phyloP scores from a whole-genome alignment of 2,888 invertebrate genomes.

The Tipula confusa region DNA sequence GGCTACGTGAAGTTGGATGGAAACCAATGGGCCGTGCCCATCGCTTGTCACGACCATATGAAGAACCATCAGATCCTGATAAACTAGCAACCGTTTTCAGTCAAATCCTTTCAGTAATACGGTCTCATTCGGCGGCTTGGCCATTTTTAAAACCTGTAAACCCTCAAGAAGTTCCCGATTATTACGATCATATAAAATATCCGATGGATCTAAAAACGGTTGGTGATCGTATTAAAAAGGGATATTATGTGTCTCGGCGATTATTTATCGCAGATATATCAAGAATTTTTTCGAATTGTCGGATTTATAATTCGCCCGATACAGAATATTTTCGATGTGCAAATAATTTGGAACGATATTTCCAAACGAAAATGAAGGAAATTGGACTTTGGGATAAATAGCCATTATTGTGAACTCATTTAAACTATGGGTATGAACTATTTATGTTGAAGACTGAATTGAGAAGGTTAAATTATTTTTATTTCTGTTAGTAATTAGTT shows the following conservation, averaged over 20 bases:
- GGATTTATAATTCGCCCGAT: conserved; percentile 90
- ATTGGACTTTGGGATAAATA: conserved; percentile 81
- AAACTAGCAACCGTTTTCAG: conserved; percentile 60
- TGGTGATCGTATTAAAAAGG: conserved; percentile 48
- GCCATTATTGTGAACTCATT: no score
- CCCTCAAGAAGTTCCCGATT: conserved; percentile 86
- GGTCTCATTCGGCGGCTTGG: conserved; percentile 83
- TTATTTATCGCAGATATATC: conserved; percentile 96
- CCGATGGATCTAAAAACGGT: conserved; percentile 81
- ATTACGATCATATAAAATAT: conserved; percentile 94
- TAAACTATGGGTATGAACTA: background rate
- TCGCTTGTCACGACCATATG: conserved; percentile 55
- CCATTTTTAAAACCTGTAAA: conserved; percentile 94
- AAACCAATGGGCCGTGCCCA: conserved; percentile 60
- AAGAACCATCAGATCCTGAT: conserved; percentile 68
- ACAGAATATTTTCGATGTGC: conserved; percentile 92
- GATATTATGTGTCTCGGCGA: conserved; percentile 81
- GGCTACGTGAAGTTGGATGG: conserved; percentile 82
- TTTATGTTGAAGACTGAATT: background rate
- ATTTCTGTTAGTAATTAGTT: background rate
- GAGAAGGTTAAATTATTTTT: background rate
- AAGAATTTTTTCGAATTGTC: conserved; percentile 92
- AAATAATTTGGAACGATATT: conserved; percentile 86
- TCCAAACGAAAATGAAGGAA: conserved; percentile 89
- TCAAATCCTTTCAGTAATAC: conserved; percentile 63